Base-by-base conservation (phyloP, 2,888 invertebrate genomes). In the Oeneis ivallda region DNA sequence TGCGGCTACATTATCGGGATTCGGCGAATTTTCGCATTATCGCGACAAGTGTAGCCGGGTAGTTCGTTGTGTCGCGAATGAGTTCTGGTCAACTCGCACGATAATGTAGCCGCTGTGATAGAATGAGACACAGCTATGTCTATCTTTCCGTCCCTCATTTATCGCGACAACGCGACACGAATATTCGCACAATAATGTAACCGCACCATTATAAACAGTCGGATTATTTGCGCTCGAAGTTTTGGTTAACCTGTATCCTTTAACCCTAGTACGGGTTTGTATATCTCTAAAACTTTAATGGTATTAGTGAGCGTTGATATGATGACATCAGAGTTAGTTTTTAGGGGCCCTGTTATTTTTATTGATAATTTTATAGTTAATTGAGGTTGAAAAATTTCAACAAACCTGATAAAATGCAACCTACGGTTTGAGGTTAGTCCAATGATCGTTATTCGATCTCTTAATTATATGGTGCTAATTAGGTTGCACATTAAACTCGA, bases 351-450 rank as follows among this genome's bases (percentile, higher is more conserved):
- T 2, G 1, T 37, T 34, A 34, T 34, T 6, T 34, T 6, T 34
- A 34, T 34, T n/a, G n/a, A n/a, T n/a, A n/a, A 9, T n/a, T 26
- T n/a, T 52, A 13, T 37, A 11, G 10, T 15, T 53, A 10, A 15
- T n/a, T 53, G 34, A 8, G n/a, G 10, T 3, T 8, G 52, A 26
- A 50, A 19, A 45, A 26, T 50, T 6, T 52, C 4, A 13, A 6
- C 26, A 32, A 32, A 34, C 52, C 7, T 52, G 52, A 52, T 9
- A 54, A 9, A 37, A 53, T 43, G 7, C 15, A 13, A 37, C 34
- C 15, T 32, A 26, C 34, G 19, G 19, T 41, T 39, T 56, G 41
- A 56, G 41, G 56, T 41, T 56, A 56, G 54, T 37, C 37, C 17
- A 39, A 1, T 19, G 56, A 41, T 41, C 19, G 6, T 41, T 37